A percentile compares a stretch with the other conserved stretches of the same genome.
These are phyloP conservation scores for Centropus unirufus DNA, from an alignment of 2,113 vertebrate species.

Conservation along the genomic window DNA sequence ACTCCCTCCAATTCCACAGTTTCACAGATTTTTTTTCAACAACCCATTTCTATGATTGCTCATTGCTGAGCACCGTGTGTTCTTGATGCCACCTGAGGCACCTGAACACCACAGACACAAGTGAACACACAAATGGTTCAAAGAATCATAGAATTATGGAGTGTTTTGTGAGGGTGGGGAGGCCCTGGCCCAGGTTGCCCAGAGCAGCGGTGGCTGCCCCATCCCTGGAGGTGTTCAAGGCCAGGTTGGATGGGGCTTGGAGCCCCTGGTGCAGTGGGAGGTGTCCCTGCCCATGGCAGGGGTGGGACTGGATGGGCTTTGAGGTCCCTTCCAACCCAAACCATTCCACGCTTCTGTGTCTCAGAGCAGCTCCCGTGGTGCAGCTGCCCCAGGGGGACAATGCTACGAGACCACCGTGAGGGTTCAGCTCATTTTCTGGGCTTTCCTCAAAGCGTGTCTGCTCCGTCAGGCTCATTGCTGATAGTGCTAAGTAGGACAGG, in stretches of 20 bases:
- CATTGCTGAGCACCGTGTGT: accelerated
- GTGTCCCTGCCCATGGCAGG: too few species aligned
- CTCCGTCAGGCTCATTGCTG: background rate
- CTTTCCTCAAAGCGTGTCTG: background rate
- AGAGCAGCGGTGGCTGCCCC: too few species aligned
- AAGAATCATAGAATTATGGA: too few species aligned
- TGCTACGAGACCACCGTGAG: background rate
- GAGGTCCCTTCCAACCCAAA: too few species aligned
- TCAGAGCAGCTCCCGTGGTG: background rate
- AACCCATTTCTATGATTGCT: background rate
- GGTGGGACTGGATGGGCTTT: too few species aligned
- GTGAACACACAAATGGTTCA: background rate
- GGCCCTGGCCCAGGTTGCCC: too few species aligned
- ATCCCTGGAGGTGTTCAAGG: too few species aligned
- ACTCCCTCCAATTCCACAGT: background rate
- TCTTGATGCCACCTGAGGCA: background rate
- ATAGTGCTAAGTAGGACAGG: background rate
- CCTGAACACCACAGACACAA: background rate
- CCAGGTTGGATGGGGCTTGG: too few species aligned
- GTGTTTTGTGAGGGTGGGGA: too few species aligned
- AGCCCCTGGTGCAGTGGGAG: too few species aligned
- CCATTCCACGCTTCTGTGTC: too few species aligned
- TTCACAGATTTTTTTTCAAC: background rate
- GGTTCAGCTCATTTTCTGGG: background rate
- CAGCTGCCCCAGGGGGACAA: background rate